Evolutionary conservation across 1,140 invertebrate genomes (phyloP), one percentile per base, ranked within the genome.

Genomic region (Copidosoma floridanum): DNA sequence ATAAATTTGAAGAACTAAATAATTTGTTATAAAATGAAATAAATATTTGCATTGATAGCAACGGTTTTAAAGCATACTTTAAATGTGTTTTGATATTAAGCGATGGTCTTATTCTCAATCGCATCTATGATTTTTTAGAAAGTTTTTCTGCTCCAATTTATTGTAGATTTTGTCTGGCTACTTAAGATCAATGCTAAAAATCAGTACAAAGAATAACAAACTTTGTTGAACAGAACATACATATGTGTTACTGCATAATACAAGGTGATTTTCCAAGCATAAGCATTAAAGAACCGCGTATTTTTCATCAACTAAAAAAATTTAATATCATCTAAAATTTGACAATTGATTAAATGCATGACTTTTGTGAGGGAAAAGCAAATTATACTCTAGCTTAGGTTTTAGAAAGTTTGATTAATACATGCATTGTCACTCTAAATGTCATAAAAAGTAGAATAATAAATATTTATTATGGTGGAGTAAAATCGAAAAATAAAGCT

Each of bases 1-100:
- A 20, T 61, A 23, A 55, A 50, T 27, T 57, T n/a, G 52, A 55
- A 35, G 37, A 43, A 29, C 12, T 55, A 47, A 50, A 56, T n/a
- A 14, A 24, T 54, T 55, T 61, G 43, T 55, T 44, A 26, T 12
- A 46, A 50, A 2, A 37, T 14, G 57, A 43, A n/a, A 60, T 60
- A 20, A 18, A 1, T 8, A 18, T 46, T 4, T 35, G 20, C 20
- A 24, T 55, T 20, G 46, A 61, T 38, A 29, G 41, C 5, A 4
- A 41, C 35, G 24, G 16, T 11, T 2, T 37, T 35, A 26, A 40
- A 55, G 41, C 56, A 23, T 55, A 50, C 32, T 61, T 61, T 46
- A 50, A 26, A 20, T 61, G 43, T 21, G 16, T 38, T 2, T 35
- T 54, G 21, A 29, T 54, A 8, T 8, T 54, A 26, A 40, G 52